Evolutionary conservation across 2,888 invertebrate genomes (phyloP).

Genomic region (Notocelia uddmanniana): DNA sequence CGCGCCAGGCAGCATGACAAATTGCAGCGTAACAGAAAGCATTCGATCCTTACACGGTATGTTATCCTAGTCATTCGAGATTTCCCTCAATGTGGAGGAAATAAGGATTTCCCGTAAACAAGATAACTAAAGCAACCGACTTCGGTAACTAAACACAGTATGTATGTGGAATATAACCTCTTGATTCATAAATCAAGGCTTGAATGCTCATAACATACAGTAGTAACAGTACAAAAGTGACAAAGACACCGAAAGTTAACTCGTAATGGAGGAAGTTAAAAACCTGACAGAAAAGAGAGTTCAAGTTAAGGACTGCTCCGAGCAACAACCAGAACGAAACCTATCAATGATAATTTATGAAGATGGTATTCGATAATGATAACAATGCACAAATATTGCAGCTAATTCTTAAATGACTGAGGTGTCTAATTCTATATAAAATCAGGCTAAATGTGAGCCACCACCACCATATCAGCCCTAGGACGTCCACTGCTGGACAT

Average conservation of each 20-base stretch:
- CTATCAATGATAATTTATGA: neutral
- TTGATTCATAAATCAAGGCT: neutral
- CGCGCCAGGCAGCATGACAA: conserved; percentile 32
- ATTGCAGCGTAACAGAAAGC: conserved; percentile 30
- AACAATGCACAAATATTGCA: neutral
- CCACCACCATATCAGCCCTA: too few relatives aligned
- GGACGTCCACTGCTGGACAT: too few relatives aligned
- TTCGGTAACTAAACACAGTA: neutral
- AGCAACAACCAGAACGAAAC: neutral
- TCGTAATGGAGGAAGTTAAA: neutral
- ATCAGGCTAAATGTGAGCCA: too few relatives aligned
- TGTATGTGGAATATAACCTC: neutral
- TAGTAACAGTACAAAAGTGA: neutral
- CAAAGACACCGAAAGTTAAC: neutral
- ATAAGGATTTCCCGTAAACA: neutral
- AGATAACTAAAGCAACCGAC: too few relatives aligned
- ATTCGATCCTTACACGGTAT: conserved; percentile 17
- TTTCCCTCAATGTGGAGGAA: neutral
- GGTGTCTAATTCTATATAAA: neutral
- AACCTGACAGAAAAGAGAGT: neutral
- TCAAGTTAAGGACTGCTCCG: neutral
- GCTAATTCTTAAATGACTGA: neutral
- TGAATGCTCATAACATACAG: too few relatives aligned
- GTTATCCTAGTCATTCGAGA: conserved; percentile 14
- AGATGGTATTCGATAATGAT: neutral